phyloP scores from a whole-genome alignment of 2,888 invertebrate species.

The Ctena decussata region DNA sequence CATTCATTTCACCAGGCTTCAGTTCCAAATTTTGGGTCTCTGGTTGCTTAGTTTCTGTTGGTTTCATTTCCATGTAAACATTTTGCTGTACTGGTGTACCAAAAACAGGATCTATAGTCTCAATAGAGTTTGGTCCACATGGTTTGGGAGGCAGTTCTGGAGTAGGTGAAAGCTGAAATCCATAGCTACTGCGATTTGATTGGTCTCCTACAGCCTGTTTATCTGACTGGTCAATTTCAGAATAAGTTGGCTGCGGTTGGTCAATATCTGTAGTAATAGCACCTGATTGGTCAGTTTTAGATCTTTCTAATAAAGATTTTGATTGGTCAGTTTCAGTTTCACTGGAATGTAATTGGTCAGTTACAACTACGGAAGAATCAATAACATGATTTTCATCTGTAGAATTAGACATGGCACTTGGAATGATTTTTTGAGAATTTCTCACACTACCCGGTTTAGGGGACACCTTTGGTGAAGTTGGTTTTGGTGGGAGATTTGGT shows the following conservation, averaged over 20 bases:
- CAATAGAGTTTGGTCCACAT: neutral
- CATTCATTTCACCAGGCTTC: constrained; percentile 7
- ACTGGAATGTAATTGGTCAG: constrained; percentile 30
- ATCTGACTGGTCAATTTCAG: neutral
- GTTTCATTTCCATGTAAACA: constrained; percentile 56
- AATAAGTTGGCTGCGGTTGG: neutral
- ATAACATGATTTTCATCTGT: neutral
- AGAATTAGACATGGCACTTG: constrained; percentile 2
- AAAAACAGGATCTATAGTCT: constrained; percentile 33
- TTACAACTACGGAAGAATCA: neutral
- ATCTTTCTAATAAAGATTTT: neutral
- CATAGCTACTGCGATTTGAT: neutral
- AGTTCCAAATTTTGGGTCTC: neutral
- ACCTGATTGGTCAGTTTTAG: neutral
- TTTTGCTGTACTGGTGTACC: constrained; percentile 35
- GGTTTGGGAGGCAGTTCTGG: neutral
- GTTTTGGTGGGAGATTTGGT: neutral
- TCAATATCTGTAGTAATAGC: neutral
- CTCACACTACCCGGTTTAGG: neutral
- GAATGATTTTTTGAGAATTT: neutral
- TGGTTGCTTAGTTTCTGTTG: constrained; percentile 10
- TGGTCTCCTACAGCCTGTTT: neutral
- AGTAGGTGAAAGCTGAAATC: neutral
- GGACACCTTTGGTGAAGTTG: neutral
- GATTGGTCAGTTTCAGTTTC: neutral